Conservation (phyloP, 30 jellyfish, hydroid and myxozoan species). For the Catostylus mosaicus region DNA sequence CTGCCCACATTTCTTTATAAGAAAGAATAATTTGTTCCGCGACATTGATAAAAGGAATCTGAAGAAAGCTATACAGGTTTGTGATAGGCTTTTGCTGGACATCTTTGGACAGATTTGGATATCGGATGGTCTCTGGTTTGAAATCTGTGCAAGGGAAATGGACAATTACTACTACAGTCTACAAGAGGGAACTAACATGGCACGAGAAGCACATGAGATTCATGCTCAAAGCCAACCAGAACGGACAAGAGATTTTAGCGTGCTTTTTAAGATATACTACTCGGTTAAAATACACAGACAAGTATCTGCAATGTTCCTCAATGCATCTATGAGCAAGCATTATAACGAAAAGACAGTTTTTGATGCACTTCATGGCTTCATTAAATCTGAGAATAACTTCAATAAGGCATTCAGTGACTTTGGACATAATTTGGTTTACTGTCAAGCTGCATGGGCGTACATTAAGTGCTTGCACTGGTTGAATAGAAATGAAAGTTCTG, state of each 20-base stretch:
- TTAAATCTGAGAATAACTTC: neutral
- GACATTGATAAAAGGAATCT: neutral
- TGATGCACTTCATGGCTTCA: neutral
- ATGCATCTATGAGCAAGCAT: constrained; percentile 29
- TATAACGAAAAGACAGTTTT: constrained; percentile 5
- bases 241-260: neutral
- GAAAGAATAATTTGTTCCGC: constrained; percentile 16
- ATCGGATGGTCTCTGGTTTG: constrained; percentile 65
- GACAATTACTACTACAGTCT: constrained; percentile 7
- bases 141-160: constrained; percentile 19
- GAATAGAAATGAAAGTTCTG: too few relatives aligned
- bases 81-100: constrained; percentile 22
- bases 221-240: neutral
- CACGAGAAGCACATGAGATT: neutral
- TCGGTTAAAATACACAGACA: constrained; percentile 37
- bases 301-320: neutral
- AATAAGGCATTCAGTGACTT: neutral
- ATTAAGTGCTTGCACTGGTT: constrained; percentile 23
- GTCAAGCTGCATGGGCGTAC: constrained; percentile 22
- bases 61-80: constrained; percentile 10
- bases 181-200: neutral
- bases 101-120: constrained; percentile 22
- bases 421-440: neutral
- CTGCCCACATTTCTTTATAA: constrained; percentile 46
- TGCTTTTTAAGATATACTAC: constrained; percentile 13